Evolutionary conservation across 2,888 invertebrate genomes (phyloP).

Genomic region (Coelogynopora nodosa): DNA sequence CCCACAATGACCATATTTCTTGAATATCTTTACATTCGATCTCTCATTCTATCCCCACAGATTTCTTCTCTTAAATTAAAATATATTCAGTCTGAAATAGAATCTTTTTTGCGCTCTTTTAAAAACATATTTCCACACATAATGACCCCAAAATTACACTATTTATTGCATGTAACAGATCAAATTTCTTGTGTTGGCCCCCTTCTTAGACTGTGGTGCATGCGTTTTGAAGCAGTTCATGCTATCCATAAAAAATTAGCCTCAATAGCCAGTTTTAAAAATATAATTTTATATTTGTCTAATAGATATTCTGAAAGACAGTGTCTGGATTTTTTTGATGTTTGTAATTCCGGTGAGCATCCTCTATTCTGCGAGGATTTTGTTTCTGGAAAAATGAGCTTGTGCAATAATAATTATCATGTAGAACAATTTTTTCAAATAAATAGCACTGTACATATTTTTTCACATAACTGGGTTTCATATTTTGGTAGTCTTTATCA

Average conservation of each 20-base stretch:
- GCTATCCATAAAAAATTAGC: slow-evolving; percentile 12
- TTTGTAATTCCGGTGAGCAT: slow-evolving; percentile 2
- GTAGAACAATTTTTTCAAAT: neutral
- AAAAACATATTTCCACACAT: neutral
- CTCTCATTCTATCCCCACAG: slow-evolving; percentile 13
- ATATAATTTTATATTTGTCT: slow-evolving; percentile 27
- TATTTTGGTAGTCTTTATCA: slow-evolving; percentile 21
- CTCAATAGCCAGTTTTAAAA: neutral
- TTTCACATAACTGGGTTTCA: slow-evolving; percentile 13
- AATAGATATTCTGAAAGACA: slow-evolving; percentile 15
- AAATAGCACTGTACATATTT: neutral
- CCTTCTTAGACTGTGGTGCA: slow-evolving; percentile 7
- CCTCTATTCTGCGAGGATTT: slow-evolving; percentile 16
- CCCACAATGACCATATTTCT: neutral
- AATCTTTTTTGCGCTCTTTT: neutral
- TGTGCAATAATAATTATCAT: neutral
- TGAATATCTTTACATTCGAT: slow-evolving; percentile 6
- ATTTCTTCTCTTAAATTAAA: slow-evolving; percentile 13
- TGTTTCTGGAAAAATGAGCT: slow-evolving; percentile 20
- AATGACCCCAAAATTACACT: slow-evolving; percentile 28
- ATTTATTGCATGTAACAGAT: neutral
- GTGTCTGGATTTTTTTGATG: neutral
- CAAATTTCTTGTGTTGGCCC: neutral
- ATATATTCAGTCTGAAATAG: neutral
- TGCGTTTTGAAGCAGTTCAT: slow-evolving; percentile 18